Conservation (phyloP, 1,140 invertebrate genomes). For the Homarus americanus region DNA sequence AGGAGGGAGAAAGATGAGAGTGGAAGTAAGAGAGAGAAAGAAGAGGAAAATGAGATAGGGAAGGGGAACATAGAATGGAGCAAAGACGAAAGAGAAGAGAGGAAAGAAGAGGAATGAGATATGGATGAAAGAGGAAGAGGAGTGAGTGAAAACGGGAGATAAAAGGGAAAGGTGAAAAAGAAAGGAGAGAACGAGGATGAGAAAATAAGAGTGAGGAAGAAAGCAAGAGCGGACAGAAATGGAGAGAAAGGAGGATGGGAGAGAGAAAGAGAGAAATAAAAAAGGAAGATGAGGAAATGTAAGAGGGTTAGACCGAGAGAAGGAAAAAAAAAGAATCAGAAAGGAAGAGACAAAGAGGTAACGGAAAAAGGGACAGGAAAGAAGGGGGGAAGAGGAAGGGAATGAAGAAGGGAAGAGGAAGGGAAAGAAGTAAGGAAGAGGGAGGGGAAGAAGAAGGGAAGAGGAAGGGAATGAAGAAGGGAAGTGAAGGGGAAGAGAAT, state of each 20-base stretch:
- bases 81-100: neutral
- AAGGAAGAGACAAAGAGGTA: neutral
- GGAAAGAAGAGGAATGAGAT: neutral
- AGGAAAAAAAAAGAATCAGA: neutral
- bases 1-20: neutral
- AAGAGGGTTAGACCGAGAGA: neutral
- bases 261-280: neutral
- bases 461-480: too few relatives aligned
- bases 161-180: slow-evolving; percentile 5
- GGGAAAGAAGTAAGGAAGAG: neutral
- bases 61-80: neutral
- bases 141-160: slow-evolving; percentile 3
- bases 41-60: neutral
- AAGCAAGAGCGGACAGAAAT: neutral
- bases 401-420: neutral
- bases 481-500: neutral
- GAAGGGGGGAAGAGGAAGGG: neutral
- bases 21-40: neutral
- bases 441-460: neutral
- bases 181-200: slow-evolving; percentile 8
- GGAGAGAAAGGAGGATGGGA: neutral
- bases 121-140: slow-evolving; percentile 31
- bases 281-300: neutral
- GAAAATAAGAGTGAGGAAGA: slow-evolving; percentile 7
- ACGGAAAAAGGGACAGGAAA: neutral